Evolutionary conservation across 2,888 invertebrate genomes (phyloP).

Genomic region (Mantis religiosa): DNA sequence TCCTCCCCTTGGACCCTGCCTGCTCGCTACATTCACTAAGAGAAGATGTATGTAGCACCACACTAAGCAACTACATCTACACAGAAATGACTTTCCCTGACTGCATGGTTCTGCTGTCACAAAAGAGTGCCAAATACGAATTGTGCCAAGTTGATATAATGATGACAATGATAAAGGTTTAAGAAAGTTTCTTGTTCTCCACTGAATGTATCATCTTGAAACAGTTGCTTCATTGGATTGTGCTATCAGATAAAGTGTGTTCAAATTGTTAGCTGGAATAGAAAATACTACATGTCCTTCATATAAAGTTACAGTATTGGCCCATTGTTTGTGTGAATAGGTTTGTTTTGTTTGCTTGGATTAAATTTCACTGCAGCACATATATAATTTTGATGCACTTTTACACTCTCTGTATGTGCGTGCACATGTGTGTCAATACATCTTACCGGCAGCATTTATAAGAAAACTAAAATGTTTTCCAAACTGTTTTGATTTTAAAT

Average conservation of each 20-base stretch:
- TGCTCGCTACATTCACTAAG: constrained; percentile 27
- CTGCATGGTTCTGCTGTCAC: neutral
- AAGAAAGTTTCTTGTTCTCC: constrained; percentile 2
- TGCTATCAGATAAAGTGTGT: constrained; percentile 14
- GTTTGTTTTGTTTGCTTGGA: neutral
- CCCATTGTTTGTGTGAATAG: neutral
- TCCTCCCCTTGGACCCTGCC: constrained; percentile 45
- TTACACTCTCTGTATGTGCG: too few relatives aligned
- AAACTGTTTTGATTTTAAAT: neutral
- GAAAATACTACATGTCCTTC: neutral
- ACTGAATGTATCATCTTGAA: constrained; percentile 21
- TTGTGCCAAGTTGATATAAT: neutral
- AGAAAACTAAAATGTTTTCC: neutral
- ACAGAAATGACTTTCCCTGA: constrained; percentile 9
- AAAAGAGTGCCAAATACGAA: constrained; percentile 8
- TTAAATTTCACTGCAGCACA: neutral
- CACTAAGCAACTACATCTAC: neutral
- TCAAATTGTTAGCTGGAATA: neutral
- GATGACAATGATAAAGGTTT: neutral
- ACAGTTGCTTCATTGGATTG: constrained; percentile 24
- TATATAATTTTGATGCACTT: neutral
- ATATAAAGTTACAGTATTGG: neutral
- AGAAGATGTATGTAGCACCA: neutral
- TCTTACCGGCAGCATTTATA: neutral
- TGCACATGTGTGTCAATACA: neutral